phyloP scores from a whole-genome alignment of 2,888 invertebrate genomes.

The Stenotaenia linearis region DNA sequence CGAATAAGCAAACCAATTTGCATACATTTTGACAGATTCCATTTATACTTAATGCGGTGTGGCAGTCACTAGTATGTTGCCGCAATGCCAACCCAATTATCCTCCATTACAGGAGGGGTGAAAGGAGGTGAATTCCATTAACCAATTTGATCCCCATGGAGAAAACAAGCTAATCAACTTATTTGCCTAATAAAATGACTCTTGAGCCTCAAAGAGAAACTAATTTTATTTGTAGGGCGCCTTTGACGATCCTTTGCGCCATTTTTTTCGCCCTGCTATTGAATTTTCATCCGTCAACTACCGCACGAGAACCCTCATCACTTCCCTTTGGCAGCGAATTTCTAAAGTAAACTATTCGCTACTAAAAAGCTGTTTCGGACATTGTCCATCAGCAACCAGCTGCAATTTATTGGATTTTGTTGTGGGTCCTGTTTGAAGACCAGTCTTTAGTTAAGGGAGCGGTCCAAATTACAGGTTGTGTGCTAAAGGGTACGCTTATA shows the following conservation, averaged over 20 bases:
- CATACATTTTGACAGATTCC: constrained; percentile 16
- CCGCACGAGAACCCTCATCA: background rate
- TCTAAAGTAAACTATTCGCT: background rate
- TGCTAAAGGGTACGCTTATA: background rate
- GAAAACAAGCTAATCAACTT: constrained; percentile 20
- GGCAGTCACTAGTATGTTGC: background rate
- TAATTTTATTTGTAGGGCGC: background rate
- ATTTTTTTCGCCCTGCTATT: background rate
- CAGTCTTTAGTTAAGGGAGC: constrained; percentile 15
- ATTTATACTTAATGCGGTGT: constrained; percentile 2
- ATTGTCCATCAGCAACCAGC: constrained; percentile 18
- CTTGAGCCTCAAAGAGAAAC: background rate
- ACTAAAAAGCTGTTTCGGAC: background rate
- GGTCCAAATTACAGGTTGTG: constrained; percentile 3
- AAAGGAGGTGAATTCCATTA: constrained; percentile 14
- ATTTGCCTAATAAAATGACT: constrained; percentile 21
- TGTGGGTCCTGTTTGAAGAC: background rate
- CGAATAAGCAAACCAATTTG: constrained; percentile 4
- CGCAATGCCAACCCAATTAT: constrained; percentile 14
- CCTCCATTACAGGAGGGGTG: constrained; percentile 20
- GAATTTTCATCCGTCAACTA: background rate
- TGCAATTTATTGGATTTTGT: background rate
- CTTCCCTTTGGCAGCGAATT: background rate
- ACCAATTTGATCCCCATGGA: constrained; percentile 24
- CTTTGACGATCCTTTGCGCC: constrained; percentile 11